phyloP scores from a whole-genome alignment of 2,888 invertebrate species.

The Cantharis rustica region DNA sequence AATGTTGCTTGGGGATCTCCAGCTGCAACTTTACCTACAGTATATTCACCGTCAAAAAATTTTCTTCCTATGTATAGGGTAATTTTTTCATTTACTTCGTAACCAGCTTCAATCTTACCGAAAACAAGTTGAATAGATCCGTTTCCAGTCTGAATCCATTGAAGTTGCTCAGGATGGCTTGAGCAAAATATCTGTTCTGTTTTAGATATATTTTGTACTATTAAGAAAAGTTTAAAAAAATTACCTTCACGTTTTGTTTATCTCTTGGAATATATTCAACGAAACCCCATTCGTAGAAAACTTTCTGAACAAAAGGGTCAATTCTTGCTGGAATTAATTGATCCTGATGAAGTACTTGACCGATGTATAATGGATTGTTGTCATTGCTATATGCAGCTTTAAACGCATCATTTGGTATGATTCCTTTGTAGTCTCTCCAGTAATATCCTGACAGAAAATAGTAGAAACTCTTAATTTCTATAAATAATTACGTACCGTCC shows the following conservation, averaged over 20 bases:
- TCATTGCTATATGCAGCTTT: background rate
- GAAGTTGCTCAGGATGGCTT: slow-evolving; percentile 11
- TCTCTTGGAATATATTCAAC: background rate
- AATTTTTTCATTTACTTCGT: slow-evolving; percentile 10
- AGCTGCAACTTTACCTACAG: slow-evolving; percentile 15
- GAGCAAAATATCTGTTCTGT: slow-evolving; percentile 25
- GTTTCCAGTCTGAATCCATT: slow-evolving; percentile 17
- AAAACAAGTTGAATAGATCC: slow-evolving; percentile 6
- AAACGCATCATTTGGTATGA: background rate
- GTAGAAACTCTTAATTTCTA: background rate
- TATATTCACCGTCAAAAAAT: slow-evolving; percentile 7
- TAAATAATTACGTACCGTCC: background rate
- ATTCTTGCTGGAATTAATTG: slow-evolving; percentile 15
- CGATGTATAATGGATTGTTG: background rate
- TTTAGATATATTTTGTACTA: too few species aligned
- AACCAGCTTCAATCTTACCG: slow-evolving; percentile 14
- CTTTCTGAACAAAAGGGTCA: background rate
- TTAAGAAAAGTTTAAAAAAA: background rate
- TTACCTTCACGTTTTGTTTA: slow-evolving; percentile 3
- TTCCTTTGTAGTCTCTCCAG: slow-evolving; percentile 14
- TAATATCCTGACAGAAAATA: slow-evolving; percentile 8
- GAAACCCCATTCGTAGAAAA: slow-evolving; percentile 6
- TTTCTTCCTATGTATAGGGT: slow-evolving; percentile 17
- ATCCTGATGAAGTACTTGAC: background rate
- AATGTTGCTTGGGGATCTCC: slow-evolving; percentile 6